phyloP scores from a whole-genome alignment of 2,888 invertebrate species.

The Acronicta alni region DNA sequence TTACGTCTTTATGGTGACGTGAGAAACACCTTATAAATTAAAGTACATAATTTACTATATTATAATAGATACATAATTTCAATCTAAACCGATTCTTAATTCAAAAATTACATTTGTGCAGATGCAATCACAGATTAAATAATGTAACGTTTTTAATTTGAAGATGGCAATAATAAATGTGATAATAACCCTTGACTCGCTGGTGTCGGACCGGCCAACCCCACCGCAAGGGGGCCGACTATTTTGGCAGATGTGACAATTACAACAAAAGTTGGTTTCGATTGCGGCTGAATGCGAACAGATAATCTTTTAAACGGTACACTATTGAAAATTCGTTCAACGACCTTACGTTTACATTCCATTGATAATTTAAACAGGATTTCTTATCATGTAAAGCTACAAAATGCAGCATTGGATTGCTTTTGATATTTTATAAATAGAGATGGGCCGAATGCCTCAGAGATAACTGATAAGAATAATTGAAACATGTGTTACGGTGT shows the following conservation, averaged over 20 bases:
- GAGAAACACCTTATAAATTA: no score
- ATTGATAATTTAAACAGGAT: conserved; percentile 24
- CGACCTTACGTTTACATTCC: conserved; percentile 54
- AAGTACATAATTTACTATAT: no score
- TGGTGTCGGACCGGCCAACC: conserved; percentile 36
- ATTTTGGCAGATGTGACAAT: conserved; percentile 86
- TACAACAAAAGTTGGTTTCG: conserved; percentile 81
- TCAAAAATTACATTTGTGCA: conserved; percentile 17
- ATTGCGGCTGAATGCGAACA: conserved; percentile 80
- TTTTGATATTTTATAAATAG: conserved; percentile 43
- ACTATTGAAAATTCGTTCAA: conserved; percentile 65
- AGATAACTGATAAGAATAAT: conserved; percentile 83
- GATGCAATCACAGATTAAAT: conserved; percentile 42
- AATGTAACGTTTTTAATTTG: conserved; percentile 54
- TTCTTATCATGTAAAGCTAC: conserved; percentile 8
- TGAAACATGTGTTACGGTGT: conserved; percentile 84
- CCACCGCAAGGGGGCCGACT: conserved; percentile 42
- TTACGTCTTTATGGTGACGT: no score
- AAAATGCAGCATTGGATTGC: conserved; percentile 43
- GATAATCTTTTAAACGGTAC: conserved; percentile 80
- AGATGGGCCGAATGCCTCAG: conserved; percentile 63
- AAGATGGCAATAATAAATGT: conserved; percentile 52
- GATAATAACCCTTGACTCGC: conserved; percentile 61
- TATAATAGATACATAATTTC: neutral
- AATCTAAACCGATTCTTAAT: neutral